A percentile compares a stretch with the other conserved stretches of the same genome.
phyloP scores from a whole-genome alignment of 2,113 vertebrate genomes.

The Todiramphus saurophagus region DNA sequence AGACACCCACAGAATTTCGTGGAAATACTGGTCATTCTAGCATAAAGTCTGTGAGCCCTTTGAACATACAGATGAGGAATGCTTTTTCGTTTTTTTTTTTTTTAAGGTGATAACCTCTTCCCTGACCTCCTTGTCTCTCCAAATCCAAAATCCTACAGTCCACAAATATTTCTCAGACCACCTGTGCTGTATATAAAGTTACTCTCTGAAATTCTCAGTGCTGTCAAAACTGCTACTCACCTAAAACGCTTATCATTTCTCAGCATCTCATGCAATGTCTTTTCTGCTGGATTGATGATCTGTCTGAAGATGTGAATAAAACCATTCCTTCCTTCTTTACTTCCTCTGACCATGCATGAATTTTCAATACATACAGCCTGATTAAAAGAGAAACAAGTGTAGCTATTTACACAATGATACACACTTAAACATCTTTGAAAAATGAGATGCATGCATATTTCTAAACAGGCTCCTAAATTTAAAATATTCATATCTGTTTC shows the following conservation, averaged over 20 bases:
- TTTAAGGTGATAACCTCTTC: background rate
- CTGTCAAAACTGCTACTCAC: slow-evolving; percentile 66
- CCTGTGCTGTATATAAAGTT: background rate
- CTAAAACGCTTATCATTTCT: slow-evolving; percentile 86
- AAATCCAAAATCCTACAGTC: background rate
- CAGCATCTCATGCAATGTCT: slow-evolving; percentile 83
- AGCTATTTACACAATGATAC: background rate
- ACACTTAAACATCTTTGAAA: background rate
- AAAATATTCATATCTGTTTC: background rate
- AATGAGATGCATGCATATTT: background rate
- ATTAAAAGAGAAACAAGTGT: background rate
- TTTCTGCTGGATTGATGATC: slow-evolving; percentile 86
- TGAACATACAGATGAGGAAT: background rate
- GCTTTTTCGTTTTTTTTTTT: background rate
- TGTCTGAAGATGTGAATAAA: slow-evolving; percentile 88
- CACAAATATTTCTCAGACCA: background rate
- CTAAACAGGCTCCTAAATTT: background rate
- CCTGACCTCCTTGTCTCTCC: background rate
- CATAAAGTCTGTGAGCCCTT: background rate
- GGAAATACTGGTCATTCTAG: background rate
- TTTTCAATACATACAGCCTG: slow-evolving; percentile 97
- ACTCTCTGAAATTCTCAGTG: background rate
- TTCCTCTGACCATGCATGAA: slow-evolving; percentile 92
- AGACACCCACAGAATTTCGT: too few species aligned
- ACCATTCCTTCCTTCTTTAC: slow-evolving; percentile 93